Evolutionary conservation across 2,888 invertebrate genomes (phyloP).

Genomic region (Ischnura elegans): DNA sequence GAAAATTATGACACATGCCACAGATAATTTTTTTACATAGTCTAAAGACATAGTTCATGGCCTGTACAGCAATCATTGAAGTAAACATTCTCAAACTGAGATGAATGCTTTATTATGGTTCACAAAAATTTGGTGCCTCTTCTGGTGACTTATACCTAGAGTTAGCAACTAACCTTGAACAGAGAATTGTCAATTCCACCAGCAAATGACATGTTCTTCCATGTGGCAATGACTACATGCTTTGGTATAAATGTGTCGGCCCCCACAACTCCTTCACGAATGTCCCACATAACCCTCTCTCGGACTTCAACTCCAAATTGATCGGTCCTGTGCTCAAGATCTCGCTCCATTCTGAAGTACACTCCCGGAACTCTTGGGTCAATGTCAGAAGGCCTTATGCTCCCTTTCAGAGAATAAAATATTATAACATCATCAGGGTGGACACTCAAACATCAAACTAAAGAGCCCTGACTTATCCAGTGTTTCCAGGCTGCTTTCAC

Average conservation of each 20-base stretch:
- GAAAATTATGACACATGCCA: too few relatives aligned
- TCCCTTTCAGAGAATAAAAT: not conserved
- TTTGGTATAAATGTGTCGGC: slow-evolving; percentile 94
- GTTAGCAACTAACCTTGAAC: slow-evolving; percentile 83
- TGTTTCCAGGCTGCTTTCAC: too few relatives aligned
- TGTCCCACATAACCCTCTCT: slow-evolving; percentile 92
- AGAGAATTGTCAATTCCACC: slow-evolving; percentile 91
- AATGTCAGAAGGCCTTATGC: slow-evolving; percentile 84
- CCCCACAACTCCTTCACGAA: slow-evolving; percentile 93
- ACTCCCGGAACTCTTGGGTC: slow-evolving; percentile 87
- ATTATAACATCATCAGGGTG: not conserved
- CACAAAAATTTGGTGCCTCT: too few relatives aligned
- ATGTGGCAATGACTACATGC: slow-evolving; percentile 93
- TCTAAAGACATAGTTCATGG: too few relatives aligned
- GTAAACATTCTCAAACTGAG: too few relatives aligned
- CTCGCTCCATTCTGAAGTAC: slow-evolving; percentile 82
- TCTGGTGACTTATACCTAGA: too few relatives aligned
- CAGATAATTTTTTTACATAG: too few relatives aligned
- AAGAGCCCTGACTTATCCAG: too few relatives aligned
- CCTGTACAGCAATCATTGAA: too few relatives aligned
- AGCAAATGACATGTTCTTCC: slow-evolving; percentile 97
- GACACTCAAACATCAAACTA: too few relatives aligned
- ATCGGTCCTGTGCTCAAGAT: slow-evolving; percentile 87
- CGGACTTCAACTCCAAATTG: slow-evolving; percentile 92
- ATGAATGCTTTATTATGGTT: too few relatives aligned